Base-by-base conservation (phyloP, 2,797 vertebrate genomes). In the Remorina albescens region DNA sequence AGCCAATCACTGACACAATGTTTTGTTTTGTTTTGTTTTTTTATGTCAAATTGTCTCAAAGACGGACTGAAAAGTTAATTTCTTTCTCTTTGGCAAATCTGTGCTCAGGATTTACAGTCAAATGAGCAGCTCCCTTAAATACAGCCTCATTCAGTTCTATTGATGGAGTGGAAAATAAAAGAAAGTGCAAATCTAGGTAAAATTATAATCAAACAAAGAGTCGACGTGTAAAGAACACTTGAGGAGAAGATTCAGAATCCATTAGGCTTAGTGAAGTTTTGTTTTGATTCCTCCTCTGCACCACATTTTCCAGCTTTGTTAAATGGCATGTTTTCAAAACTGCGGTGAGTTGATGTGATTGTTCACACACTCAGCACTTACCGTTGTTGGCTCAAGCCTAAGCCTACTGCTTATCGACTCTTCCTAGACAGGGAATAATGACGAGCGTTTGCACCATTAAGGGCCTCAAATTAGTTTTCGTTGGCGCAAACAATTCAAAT, bases 121-220 rank as follows among this genome's bases (percentile, higher is more conserved):
- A n/a, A n/a, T n/a, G n/a, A 39, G 18, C 1, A 30, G 30, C 42
- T 47, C 34, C n/a, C 41, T 1, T 28, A 26, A 28, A 54, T 26
- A 50, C 56, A 19, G 7, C 2, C 18, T 10, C 8, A 32, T 30
- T 6, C 11, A 21, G 1, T 13, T 49, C 26, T 26, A 1, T 18
- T 36, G 23, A 15, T 44, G 12, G 2, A 8, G 15, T 10, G 30
- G 26, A 44, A 53, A 65, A 59, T 51, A 8, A 42, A 1, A 28
- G 21, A 74, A n/a, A 42, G 32, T 26, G 32, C 8, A 21, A 41
- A 58, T 51, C 44, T 44, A 37, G 15, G 12, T 15, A 39, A 53
- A 73, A 68, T 67, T 59, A 71, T 8, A 63, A 34, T 39, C 63
- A 67, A 23, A 28, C 58, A 39, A 34, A 63, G 25, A 18, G 63